Conservation (phyloP, 2,888 invertebrate genomes). For the Cephus pulcher region DNA sequence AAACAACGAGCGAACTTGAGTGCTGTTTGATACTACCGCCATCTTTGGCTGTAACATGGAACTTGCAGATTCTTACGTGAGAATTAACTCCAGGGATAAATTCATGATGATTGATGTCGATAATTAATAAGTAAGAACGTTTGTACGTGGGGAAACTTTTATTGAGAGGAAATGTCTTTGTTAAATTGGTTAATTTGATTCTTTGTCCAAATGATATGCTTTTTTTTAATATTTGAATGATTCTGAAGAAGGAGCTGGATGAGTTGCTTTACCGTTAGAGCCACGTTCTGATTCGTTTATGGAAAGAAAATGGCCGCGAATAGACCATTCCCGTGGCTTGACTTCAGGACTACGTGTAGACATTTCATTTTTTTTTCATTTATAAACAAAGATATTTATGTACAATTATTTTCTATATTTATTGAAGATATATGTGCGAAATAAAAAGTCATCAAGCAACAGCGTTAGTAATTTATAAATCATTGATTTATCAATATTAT, state of each 20-base stretch:
- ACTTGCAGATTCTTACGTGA: neutral
- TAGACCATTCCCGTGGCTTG: neutral
- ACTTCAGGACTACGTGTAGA: neutral
- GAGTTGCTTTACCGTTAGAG: neutral
- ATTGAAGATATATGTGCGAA: neutral
- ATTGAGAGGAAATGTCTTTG: neutral
- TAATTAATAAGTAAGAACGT: neutral
- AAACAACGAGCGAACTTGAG: neutral
- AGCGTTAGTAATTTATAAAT: neutral
- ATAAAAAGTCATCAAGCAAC: neutral
- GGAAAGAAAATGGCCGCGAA: neutral
- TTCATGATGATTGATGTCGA: neutral
- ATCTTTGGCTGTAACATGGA: neutral
- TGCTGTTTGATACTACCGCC: neutral
- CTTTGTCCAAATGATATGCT: neutral
- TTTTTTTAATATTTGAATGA: neutral
- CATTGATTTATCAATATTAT: neutral
- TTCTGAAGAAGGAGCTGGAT: neutral
- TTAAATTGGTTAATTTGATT: neutral
- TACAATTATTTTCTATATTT: neutral
- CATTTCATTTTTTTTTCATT: neutral
- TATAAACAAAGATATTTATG: neutral
- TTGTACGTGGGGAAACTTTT: neutral
- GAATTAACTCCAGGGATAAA: neutral
- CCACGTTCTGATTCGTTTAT: neutral